Conservation (phyloP, 2,797 vertebrate genomes). For the Molossus molossus region DNA sequence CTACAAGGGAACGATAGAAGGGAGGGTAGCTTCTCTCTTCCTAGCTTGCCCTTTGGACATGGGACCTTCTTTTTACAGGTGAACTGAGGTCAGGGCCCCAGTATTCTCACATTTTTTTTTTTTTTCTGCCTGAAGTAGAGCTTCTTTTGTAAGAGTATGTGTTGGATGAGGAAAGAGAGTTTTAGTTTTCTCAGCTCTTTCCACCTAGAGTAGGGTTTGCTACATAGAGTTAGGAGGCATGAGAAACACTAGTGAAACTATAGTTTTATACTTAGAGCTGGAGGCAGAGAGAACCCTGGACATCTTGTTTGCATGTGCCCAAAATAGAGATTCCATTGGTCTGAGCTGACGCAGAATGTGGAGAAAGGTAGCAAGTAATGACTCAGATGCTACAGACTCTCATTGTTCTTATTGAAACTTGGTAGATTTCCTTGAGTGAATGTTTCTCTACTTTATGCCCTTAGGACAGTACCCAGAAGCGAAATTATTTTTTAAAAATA, state of each 20-base stretch:
- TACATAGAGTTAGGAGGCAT: neutral
- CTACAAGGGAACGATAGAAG: neutral
- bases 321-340: neutral
- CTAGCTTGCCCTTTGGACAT: neutral
- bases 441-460: neutral
- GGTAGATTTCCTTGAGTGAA: neutral
- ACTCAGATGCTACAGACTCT: neutral
- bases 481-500: neutral
- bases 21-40: neutral
- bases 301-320: neutral
- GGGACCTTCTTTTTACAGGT: neutral
- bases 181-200: neutral
- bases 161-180: neutral
- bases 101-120: neutral
- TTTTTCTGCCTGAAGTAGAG: neutral
- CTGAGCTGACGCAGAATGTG: neutral
- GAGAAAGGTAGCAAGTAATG: neutral
- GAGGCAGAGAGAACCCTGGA: neutral
- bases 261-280: neutral
- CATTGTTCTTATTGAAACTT: neutral
- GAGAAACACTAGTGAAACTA: neutral
- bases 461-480: neutral
- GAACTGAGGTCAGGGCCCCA: neutral
- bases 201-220: neutral
- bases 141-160: neutral